Percentiles rank a stretch among this genome's conserved stretches.
Conservation (phyloP, 2,888 invertebrate genomes). For the Andrena bicolor region DNA sequence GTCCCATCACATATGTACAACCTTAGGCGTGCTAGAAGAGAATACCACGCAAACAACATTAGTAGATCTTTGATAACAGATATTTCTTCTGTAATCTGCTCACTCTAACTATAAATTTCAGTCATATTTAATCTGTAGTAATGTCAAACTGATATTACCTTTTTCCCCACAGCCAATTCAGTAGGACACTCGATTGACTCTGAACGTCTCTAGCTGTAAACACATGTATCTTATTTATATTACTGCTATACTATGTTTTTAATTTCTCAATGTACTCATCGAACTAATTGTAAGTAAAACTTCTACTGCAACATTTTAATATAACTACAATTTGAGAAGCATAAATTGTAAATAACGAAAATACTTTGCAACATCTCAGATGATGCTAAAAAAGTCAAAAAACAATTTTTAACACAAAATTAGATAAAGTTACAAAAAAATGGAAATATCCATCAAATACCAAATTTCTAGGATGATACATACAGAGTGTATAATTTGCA, state of each 20-base stretch:
- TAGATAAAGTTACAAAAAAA: neutral
- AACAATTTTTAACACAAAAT: neutral
- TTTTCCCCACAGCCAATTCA: conserved; percentile 94
- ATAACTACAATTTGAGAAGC: neutral
- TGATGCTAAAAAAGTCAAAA: conserved; percentile 4
- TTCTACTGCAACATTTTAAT: neutral
- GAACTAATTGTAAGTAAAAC: neutral
- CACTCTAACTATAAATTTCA: too few species aligned
- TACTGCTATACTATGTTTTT: neutral
- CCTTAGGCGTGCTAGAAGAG: conserved; percentile 83
- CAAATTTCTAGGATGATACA: conserved; percentile 82
- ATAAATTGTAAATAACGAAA: neutral
- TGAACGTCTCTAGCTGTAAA: conserved; percentile 91
- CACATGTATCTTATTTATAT: conserved; percentile 10
- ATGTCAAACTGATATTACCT: conserved; percentile 83
- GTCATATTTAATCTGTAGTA: neutral
- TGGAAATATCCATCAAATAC: neutral
- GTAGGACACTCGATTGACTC: conserved; percentile 91
- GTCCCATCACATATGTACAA: conserved; percentile 84
- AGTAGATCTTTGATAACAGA: neutral
- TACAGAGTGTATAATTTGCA: conserved; percentile 91
- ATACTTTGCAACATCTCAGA: neutral
- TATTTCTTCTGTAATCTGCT: too few species aligned
- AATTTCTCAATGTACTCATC: neutral
- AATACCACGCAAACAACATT: conserved; percentile 22